Percentiles rank a stretch among this genome's conserved stretches.
Evolutionary conservation across 2,888 invertebrate genomes (phyloP).

Genomic region (Onthophagus sagittarius): DNA sequence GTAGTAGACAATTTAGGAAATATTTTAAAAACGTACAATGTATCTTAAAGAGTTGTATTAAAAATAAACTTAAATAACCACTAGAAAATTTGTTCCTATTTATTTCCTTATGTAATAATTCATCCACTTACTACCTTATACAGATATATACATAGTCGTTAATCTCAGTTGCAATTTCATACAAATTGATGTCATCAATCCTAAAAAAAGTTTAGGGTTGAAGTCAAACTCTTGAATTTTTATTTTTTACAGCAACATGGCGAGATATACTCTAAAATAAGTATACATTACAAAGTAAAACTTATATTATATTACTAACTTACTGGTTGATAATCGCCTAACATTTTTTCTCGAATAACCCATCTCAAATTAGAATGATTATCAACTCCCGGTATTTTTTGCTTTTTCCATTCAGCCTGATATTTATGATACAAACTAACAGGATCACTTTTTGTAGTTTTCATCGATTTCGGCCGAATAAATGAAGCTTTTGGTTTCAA

Average conservation of each 20-base stretch:
- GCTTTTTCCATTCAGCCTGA: conserved; percentile 67
- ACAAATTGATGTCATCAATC: no score
- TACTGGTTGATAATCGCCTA: conserved; percentile 34
- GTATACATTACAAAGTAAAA: no score
- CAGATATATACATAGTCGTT: no score
- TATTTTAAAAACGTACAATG: conserved; percentile 55
- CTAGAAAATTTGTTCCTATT: background rate
- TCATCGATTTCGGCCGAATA: conserved; percentile 55
- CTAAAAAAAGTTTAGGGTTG: no score
- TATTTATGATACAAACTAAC: conserved; percentile 76
- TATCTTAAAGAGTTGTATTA: background rate
- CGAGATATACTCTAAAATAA: no score
- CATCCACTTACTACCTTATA: no score
- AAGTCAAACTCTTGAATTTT: no score
- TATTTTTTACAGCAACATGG: no score
- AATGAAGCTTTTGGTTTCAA: conserved; percentile 38
- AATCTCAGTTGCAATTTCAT: no score
- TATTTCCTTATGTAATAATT: no score
- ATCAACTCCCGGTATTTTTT: conserved; percentile 72
- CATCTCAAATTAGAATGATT: conserved; percentile 64
- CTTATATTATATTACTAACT: no score
- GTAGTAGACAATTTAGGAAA: conserved; percentile 67
- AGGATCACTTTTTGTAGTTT: conserved; percentile 62
- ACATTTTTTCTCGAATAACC: conserved; percentile 67
- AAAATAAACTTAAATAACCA: background rate